Percentiles rank a stretch among this genome's conserved stretches.
Evolutionary conservation across 2,888 invertebrate species (phyloP).

Genomic region (Drosophila mercatorum): DNA sequence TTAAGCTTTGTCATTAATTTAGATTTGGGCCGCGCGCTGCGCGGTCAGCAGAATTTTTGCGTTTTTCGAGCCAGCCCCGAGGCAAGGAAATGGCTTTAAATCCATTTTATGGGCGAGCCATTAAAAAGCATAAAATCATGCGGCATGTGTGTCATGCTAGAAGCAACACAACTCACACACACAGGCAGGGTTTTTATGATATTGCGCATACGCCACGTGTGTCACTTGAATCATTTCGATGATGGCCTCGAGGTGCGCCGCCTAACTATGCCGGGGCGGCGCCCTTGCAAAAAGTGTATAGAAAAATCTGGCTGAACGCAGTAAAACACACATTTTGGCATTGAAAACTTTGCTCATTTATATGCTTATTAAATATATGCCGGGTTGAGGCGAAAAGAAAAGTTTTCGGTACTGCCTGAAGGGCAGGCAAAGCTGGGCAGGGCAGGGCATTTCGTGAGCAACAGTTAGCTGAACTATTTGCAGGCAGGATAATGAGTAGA

Average conservation of each 20-base stretch:
- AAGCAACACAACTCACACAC: neutral
- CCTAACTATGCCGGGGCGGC: slow-evolving; percentile 30
- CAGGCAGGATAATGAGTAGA: neutral
- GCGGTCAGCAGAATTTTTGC: slow-evolving; percentile 63
- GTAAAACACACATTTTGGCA: slow-evolving; percentile 47
- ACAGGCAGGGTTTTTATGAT: slow-evolving; percentile 42
- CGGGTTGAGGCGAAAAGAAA: slow-evolving; percentile 12
- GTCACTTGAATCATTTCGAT: slow-evolving; percentile 32
- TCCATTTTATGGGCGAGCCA: slow-evolving; percentile 71
- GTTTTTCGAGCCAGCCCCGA: slow-evolving; percentile 12
- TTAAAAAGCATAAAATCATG: slow-evolving; percentile 59
- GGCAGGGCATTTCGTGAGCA: slow-evolving; percentile 9
- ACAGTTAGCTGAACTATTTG: neutral
- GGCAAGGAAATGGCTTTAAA: slow-evolving; percentile 73
- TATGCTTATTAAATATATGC: slow-evolving; percentile 73
- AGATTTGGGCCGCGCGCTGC: slow-evolving; percentile 43
- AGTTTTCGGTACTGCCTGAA: neutral
- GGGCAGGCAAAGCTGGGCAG: neutral
- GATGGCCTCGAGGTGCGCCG: slow-evolving; percentile 34
- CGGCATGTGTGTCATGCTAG: slow-evolving; percentile 33
- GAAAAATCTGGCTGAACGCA: slow-evolving; percentile 49
- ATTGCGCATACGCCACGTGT: slow-evolving; percentile 66
- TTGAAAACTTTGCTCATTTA: slow-evolving; percentile 73
- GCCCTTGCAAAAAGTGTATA: neutral
- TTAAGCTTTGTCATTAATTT: slow-evolving; percentile 72